phyloP scores from a whole-genome alignment of 2,888 invertebrate species.

The Heliconius ethilla region DNA sequence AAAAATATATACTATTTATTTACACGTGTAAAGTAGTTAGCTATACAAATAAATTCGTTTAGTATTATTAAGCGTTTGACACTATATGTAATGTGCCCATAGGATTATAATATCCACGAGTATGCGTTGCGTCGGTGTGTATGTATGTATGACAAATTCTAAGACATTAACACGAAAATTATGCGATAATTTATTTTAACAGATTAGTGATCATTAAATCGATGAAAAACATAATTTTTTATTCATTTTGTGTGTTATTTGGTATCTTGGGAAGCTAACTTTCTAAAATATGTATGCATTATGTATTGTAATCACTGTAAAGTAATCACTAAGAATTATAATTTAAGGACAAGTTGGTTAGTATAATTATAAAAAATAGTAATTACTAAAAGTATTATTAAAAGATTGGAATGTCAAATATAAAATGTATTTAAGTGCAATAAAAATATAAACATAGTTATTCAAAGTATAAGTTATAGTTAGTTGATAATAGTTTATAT shows the following conservation, averaged over 20 bases:
- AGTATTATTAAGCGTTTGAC: constrained; percentile 47
- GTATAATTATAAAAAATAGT: no score
- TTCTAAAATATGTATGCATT: background rate
- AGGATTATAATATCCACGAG: constrained; percentile 41
- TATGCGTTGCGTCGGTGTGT: constrained; percentile 32
- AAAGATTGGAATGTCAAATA: no score
- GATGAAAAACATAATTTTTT: constrained; percentile 11
- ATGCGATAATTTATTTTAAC: constrained; percentile 16
- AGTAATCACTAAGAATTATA: no score
- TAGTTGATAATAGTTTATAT: background rate
- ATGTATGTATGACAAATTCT: constrained; percentile 9
- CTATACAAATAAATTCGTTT: constrained; percentile 36
- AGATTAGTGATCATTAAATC: constrained; percentile 22
- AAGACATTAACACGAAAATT: constrained; percentile 2
- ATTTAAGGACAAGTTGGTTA: no score
- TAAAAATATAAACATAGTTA: no score
- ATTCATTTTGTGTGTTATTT: constrained; percentile 9
- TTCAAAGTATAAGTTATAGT: no score
- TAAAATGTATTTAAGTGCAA: no score
- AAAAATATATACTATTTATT: constrained; percentile 33
- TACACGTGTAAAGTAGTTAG: constrained; percentile 6
- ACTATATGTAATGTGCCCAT: constrained; percentile 43
- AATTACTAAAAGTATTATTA: no score
- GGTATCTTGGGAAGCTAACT: background rate
- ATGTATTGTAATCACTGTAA: background rate